These are phyloP conservation scores for Polypterus senegalus DNA, from an alignment of 2,113 vertebrate genomes.

Conservation along the genomic window DNA sequence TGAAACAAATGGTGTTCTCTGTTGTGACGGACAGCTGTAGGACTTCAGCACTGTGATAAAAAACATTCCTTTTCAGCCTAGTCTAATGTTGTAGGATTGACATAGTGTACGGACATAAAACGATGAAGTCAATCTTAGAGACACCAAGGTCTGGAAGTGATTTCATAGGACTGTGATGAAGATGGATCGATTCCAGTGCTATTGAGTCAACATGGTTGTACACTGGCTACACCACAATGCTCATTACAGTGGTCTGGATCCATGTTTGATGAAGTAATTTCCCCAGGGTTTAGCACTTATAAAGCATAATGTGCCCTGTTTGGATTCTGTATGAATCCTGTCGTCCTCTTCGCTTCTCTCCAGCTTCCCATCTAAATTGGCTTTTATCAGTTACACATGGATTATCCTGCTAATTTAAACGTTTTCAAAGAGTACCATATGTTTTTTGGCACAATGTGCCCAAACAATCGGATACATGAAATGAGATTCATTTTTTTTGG, in stretches of 20 bases:
- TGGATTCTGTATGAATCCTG: constrained; percentile 33
- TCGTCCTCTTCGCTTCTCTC: constrained; percentile 13
- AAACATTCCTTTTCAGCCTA: not conserved
- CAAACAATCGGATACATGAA: constrained; percentile 30
- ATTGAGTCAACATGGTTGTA: constrained; percentile 69
- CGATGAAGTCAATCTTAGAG: constrained; percentile 51
- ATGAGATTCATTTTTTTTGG: constrained; percentile 24
- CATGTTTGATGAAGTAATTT: constrained; percentile 74
- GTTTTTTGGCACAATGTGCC: constrained; percentile 34
- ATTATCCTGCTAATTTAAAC: constrained; percentile 24
- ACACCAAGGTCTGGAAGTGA: constrained; percentile 64
- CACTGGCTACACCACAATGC: constrained; percentile 42
- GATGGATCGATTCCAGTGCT: constrained; percentile 67
- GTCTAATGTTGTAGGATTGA: constrained; percentile 18
- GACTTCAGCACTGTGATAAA: rapidly evolving
- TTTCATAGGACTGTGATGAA: constrained; percentile 64
- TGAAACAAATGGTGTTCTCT: too few relatives aligned
- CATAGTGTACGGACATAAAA: constrained; percentile 31
- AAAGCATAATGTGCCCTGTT: constrained; percentile 51
- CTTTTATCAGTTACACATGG: constrained; percentile 56
- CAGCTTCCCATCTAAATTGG: constrained; percentile 27
- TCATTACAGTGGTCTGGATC: constrained; percentile 51
- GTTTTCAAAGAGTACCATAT: constrained; percentile 48
- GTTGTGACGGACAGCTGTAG: not conserved
- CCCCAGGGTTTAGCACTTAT: constrained; percentile 63